Percentiles rank a stretch among this genome's conserved stretches.
These are phyloP conservation scores for Petromus typicus DNA, from an alignment of 2,113 vertebrate genomes.

Conservation along the genomic window DNA sequence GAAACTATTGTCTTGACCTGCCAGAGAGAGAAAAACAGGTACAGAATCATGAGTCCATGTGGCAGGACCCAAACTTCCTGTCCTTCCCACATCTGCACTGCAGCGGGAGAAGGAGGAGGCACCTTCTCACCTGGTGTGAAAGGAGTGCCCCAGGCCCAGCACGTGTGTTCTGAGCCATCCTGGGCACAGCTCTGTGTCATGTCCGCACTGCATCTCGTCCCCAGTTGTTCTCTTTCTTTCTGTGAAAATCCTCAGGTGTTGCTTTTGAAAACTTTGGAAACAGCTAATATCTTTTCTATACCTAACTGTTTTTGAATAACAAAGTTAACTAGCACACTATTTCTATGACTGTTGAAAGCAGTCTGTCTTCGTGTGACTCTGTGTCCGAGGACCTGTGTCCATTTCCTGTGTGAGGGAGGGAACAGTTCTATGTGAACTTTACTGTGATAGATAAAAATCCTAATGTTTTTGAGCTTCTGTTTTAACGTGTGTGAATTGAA, in stretches of 20 bases:
- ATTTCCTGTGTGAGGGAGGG: not conserved
- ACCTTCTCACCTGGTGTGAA: not conserved
- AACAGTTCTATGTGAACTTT: not conserved
- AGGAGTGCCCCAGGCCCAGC: fast-evolving
- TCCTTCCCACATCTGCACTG: not conserved
- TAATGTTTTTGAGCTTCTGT: not conserved
- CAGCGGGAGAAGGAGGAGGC: not conserved
- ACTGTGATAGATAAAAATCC: not conserved
- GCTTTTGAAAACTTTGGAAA: not conserved
- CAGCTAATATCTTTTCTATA: not conserved
- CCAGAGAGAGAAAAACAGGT: not conserved
- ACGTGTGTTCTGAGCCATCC: not conserved
- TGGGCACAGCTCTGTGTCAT: not conserved
- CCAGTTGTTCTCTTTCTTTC: not conserved
- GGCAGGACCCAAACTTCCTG: too few relatives aligned
- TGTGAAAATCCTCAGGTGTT: not conserved
- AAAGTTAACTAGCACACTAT: not conserved
- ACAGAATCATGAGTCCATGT: not conserved
- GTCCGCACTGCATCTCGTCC: not conserved
- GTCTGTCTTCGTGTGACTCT: not conserved
- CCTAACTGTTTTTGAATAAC: not conserved
- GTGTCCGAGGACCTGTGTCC: not conserved
- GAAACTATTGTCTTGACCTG: not conserved
- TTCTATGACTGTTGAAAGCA: not conserved
- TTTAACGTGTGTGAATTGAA: not conserved